Conservation (phyloP, 2,888 invertebrate genomes). For the Trimorus sp. region DNA sequence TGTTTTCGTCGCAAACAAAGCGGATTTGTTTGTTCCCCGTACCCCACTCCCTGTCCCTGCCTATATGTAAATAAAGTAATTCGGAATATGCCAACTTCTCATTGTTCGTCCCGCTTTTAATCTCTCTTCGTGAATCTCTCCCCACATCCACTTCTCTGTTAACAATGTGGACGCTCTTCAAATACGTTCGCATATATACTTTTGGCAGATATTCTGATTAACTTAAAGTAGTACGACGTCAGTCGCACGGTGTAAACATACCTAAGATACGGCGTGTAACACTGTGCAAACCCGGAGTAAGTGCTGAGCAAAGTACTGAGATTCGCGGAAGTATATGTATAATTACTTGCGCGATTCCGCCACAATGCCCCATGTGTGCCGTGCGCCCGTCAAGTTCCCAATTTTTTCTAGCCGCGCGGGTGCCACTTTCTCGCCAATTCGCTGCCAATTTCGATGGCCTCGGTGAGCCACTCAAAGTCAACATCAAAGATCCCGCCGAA, state of each 20-base stretch:
- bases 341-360: slow-evolving; percentile 29
- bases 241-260: slow-evolving; percentile 25
- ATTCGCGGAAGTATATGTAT: slow-evolving; percentile 22
- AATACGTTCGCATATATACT: slow-evolving; percentile 33
- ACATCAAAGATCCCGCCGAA: no score
- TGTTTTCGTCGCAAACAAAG: no score
- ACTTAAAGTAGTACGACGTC: slow-evolving; percentile 31
- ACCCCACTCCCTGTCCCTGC: no score
- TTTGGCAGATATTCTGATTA: slow-evolving; percentile 33
- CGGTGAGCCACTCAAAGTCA: no score
- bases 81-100: slow-evolving; percentile 1
- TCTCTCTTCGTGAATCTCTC: slow-evolving; percentile 15
- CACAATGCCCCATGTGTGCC: slow-evolving; percentile 12
- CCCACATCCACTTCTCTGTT: slow-evolving; percentile 17
- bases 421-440: no score
- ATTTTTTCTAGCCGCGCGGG: no score
- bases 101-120: slow-evolving; percentile 25
- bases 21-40: no score
- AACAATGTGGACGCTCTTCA: slow-evolving; percentile 36
- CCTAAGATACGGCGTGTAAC: slow-evolving; percentile 37
- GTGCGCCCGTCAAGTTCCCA: background rate
- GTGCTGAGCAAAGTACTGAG: slow-evolving; percentile 28
- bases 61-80: slow-evolving; percentile 2
- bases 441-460: no score
- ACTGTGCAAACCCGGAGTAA: slow-evolving; percentile 20